phyloP scores from a whole-genome alignment of 1,140 invertebrate species.

The Drosophila punjabiensis region DNA sequence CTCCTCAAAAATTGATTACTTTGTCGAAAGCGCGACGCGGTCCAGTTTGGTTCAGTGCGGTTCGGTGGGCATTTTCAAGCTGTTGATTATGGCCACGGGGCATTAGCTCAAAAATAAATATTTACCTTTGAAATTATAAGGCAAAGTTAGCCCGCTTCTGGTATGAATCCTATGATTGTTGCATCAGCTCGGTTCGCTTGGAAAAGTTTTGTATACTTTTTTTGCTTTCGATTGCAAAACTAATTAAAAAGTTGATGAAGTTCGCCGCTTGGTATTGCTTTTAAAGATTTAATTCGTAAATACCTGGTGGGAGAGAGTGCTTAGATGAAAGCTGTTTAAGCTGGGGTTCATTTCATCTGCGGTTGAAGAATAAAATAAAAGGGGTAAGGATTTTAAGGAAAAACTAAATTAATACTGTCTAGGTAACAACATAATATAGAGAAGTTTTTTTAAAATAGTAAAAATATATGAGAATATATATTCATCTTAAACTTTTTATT shows the following conservation, averaged over 20 bases:
- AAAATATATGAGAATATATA: too few species aligned
- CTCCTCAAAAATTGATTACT: constrained; percentile 79
- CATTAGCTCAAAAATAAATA: constrained; percentile 80
- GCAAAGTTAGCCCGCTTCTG: constrained; percentile 62
- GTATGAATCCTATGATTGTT: constrained; percentile 51
- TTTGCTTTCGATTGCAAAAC: constrained; percentile 75
- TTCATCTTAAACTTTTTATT: not conserved
- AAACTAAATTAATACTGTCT: not conserved
- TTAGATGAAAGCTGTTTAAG: constrained; percentile 8
- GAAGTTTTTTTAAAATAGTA: too few species aligned
- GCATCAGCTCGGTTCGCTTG: constrained; percentile 38
- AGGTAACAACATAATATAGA: too few species aligned
- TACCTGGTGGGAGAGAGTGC: constrained; percentile 3
- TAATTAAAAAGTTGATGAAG: constrained; percentile 83
- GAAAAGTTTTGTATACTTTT: constrained; percentile 58
- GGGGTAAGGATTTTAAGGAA: not conserved
- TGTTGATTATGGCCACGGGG: constrained; percentile 80
- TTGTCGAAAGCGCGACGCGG: constrained; percentile 63
- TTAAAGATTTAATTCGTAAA: constrained; percentile 63
- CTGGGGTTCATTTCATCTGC: constrained; percentile 15
- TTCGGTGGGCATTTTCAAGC: constrained; percentile 70
- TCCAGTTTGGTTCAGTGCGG: constrained; percentile 51
- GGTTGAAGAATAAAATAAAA: constrained; percentile 27
- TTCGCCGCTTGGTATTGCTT: constrained; percentile 68
- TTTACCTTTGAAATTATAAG: constrained; percentile 83